These are phyloP conservation scores for Cydia amplana DNA, from an alignment of 1,140 invertebrate species.

Conservation along the genomic window DNA sequence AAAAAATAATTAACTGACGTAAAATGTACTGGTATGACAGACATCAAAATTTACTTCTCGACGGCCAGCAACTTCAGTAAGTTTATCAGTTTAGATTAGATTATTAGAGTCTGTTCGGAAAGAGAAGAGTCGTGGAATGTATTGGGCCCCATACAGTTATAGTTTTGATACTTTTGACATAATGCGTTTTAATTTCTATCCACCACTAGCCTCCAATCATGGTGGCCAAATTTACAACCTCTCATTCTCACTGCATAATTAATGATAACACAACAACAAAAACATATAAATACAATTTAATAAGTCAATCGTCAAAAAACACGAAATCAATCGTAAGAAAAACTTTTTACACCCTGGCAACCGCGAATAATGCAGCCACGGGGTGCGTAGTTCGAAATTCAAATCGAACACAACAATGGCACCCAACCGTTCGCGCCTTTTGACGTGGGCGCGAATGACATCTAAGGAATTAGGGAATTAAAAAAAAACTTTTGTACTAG, in stretches of 20 bases:
- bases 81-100: too few species aligned
- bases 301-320: slow-evolving; percentile 51
- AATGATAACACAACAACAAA: slow-evolving; percentile 16
- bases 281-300: slow-evolving; percentile 33
- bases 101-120: too few species aligned
- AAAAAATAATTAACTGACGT: too few species aligned
- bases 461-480: slow-evolving; percentile 50
- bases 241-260: slow-evolving; percentile 14
- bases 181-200: too few species aligned
- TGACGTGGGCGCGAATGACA: slow-evolving; percentile 63
- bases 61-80: too few species aligned
- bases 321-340: slow-evolving; percentile 58
- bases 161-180: too few species aligned
- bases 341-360: slow-evolving; percentile 63
- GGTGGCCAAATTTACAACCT: background rate
- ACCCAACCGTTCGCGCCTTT: slow-evolving; percentile 66
- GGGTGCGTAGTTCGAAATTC: slow-evolving; percentile 67
- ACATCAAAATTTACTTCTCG: too few species aligned
- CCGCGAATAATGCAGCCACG: slow-evolving; percentile 70
- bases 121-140: too few species aligned
- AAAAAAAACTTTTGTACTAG: slow-evolving; percentile 55
- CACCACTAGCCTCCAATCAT: background rate
- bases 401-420: slow-evolving; percentile 67
- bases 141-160: too few species aligned
- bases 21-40: too few species aligned